phyloP scores from a whole-genome alignment of 2,888 invertebrate genomes.

The Itoplectis maculator region DNA sequence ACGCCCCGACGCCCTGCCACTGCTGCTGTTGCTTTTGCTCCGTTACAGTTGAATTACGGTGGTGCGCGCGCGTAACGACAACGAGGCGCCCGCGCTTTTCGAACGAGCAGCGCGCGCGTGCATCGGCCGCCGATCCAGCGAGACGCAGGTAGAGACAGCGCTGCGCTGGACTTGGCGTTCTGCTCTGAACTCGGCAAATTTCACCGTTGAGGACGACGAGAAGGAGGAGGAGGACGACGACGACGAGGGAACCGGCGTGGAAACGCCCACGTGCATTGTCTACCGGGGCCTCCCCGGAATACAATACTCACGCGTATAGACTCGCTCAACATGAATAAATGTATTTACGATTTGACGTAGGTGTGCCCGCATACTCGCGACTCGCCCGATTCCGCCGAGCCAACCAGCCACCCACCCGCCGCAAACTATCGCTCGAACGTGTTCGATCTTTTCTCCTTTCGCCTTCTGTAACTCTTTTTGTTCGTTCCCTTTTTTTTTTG shows the following conservation, averaged over 20 bases:
- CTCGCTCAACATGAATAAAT: conserved; percentile 82
- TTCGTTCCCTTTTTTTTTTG: conserved; percentile 11
- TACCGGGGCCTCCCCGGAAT: conserved; percentile 79
- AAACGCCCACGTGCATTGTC: conserved; percentile 83
- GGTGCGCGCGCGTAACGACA: conserved; percentile 65
- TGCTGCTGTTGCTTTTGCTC: background rate
- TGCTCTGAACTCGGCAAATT: conserved; percentile 50
- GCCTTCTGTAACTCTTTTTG: background rate
- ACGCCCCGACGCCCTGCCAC: conserved; percentile 10
- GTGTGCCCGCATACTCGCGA: conserved; percentile 69
- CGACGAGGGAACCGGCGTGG: conserved; percentile 75
- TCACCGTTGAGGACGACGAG: conserved; percentile 24
- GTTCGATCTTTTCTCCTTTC: conserved; percentile 61
- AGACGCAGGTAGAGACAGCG: background rate
- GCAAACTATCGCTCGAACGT: conserved; percentile 62
- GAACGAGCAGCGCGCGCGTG: conserved; percentile 4
- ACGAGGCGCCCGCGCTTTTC: conserved; percentile 63
- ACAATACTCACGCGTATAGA: conserved; percentile 82
- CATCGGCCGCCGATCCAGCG: conserved; percentile 2
- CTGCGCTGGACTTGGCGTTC: conserved; percentile 13
- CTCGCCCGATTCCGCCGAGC: conserved; percentile 49
- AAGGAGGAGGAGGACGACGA: conserved; percentile 55
- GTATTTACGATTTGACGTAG: conserved; percentile 80
- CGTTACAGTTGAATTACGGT: conserved; percentile 64
- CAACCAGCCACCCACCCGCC: conserved; percentile 61